phyloP scores from a whole-genome alignment of 1,140 invertebrate genomes.

The Drosophila eugracilis region DNA sequence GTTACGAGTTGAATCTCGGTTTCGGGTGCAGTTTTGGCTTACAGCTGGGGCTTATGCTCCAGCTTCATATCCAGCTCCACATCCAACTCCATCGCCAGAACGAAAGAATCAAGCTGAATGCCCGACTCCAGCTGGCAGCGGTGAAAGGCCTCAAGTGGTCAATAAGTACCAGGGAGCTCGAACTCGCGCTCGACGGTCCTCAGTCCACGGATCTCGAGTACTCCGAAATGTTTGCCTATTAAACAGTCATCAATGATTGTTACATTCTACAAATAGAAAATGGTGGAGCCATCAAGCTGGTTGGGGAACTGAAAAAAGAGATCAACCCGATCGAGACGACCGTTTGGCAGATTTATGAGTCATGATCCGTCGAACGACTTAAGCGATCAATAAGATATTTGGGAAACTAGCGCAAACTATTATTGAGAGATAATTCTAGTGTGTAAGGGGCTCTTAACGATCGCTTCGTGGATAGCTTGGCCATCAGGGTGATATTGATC shows the following conservation, averaged over 20 bases:
- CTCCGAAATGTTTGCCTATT: constrained; percentile 62
- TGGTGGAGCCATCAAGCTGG: constrained; percentile 11
- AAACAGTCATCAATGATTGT: constrained; percentile 64
- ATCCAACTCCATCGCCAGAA: not conserved
- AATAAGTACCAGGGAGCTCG: constrained; percentile 59
- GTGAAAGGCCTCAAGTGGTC: constrained; percentile 60
- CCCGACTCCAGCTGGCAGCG: constrained; percentile 24
- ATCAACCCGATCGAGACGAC: constrained; percentile 33
- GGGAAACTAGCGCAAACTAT: constrained; percentile 14
- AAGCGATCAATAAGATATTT: constrained; percentile 10
- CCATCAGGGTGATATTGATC: constrained; percentile 2
- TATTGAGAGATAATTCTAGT: constrained; percentile 19
- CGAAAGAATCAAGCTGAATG: constrained; percentile 3
- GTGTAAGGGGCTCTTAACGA: constrained; percentile 20
- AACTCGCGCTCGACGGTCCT: constrained; percentile 22
- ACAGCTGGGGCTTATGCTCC: not conserved
- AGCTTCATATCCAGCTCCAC: not conserved
- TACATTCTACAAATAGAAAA: constrained; percentile 69
- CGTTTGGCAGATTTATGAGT: constrained; percentile 29
- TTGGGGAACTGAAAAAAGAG: constrained; percentile 13
- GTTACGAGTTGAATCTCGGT: not conserved
- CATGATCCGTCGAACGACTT: constrained; percentile 11
- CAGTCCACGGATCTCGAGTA: constrained; percentile 37
- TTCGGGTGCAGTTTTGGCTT: constrained; percentile 32
- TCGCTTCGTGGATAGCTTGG: constrained; percentile 14